Base-by-base conservation (phyloP, 2,113 vertebrate species). In the Toxotes chatareus region DNA sequence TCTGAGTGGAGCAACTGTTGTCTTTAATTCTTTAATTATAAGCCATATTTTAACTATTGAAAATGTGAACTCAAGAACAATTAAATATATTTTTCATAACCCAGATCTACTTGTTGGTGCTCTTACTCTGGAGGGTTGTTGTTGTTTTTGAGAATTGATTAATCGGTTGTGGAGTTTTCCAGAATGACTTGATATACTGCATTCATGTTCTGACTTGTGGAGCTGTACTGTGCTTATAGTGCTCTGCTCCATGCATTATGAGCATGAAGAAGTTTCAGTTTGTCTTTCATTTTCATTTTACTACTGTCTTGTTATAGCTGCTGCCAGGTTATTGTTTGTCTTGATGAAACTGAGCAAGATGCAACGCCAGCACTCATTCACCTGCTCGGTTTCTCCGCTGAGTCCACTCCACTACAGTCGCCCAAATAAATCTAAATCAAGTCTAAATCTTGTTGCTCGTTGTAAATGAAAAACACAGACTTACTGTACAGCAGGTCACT, bases 161-260 rank as follows among this genome's bases (percentile, higher is more conserved):
- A 7, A 27, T 42, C 0, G 14, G 19, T 72, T 49, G 65, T 51
- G 27, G 47, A 44, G 1, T 36, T 42, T 79, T 80, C 8, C 32
- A 21, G 21, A 80, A n/a, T 5, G 60, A 55, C 38, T 6, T 31
- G 36, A 62, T 23, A 59, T 42, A 11, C 32, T 46, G 7, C 2
- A 21, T 71, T 67, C n/a, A 7, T 46, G 14, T 63, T 53, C 17
- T 19, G 6, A 49, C 7, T 16, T 17, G 1, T 17, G 47, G 47
- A 19, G 38, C 17, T n/a, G 23, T 23, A n/a, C n/a, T n/a, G 21
- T 4, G 21, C 14, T 0, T 34, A 9, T 7, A 31, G 7, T 0
- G 3, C 44, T 17, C 13, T 5, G 3, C 42, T 38, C 5, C 31
- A 8, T 23, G n/a, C 12, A 2, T 34, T n/a, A 4, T 1, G 4